Evolutionary conservation across 2,113 vertebrate genomes (phyloP).

Genomic region (Sebastes fasciatus): DNA sequence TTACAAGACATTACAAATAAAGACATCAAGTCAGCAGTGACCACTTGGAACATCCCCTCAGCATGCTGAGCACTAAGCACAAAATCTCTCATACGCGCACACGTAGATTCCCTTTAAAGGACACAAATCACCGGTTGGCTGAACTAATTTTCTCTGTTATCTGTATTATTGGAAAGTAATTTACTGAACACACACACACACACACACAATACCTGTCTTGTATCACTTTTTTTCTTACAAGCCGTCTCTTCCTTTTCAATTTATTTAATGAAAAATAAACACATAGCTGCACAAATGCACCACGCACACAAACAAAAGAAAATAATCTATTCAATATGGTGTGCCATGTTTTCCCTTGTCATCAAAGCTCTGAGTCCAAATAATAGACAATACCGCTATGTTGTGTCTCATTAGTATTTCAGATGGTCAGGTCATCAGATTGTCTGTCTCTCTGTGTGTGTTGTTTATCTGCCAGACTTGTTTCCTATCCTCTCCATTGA

Average conservation of each 20-base stretch:
- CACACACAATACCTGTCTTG: background rate
- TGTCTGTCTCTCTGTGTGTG: constrained; percentile 8
- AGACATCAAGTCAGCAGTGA: no score
- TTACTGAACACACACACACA: background rate
- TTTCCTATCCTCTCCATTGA: background rate
- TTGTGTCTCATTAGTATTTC: constrained; percentile 46
- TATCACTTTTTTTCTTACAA: no score
- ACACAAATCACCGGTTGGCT: no score
- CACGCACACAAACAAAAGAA: background rate
- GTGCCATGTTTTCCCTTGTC: constrained; percentile 15
- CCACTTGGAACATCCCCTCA: no score
- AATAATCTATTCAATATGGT: constrained; percentile 21
- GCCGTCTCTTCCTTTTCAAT: no score
- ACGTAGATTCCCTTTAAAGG: no score
- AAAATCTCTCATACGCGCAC: no score
- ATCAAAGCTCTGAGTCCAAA: constrained; percentile 6
- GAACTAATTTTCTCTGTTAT: no score
- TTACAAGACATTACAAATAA: no score
- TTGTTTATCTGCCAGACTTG: constrained; percentile 13
- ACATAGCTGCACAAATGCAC: background rate
- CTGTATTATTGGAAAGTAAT: no score
- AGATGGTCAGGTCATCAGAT: constrained; percentile 22
- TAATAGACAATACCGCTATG: constrained; percentile 1
- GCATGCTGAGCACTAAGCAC: no score
- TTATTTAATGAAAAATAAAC: no score